phyloP scores from a whole-genome alignment of 2,888 invertebrate genomes.

The Platypus cylindrus region DNA sequence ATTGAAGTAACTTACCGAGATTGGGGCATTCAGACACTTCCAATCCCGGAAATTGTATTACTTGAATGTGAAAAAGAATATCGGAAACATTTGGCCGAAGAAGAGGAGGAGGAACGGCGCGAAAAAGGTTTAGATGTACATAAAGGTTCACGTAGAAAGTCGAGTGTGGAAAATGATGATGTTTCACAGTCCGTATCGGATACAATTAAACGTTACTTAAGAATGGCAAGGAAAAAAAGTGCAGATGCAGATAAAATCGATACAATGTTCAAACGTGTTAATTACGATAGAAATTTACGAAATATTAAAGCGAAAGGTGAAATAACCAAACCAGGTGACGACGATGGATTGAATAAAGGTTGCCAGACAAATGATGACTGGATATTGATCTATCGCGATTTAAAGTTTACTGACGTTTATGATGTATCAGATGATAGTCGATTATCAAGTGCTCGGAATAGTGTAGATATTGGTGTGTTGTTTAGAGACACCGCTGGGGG shows the following conservation, averaged over 20 bases:
- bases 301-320: conserved; percentile 71
- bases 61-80: conserved; percentile 37
- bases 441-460: conserved; percentile 41
- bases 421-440: conserved; percentile 33
- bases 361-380: conserved; percentile 68
- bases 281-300: conserved; percentile 72
- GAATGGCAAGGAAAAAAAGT: conserved; percentile 81
- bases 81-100: conserved; percentile 33
- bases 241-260: conserved; percentile 69
- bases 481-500: no score
- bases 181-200: conserved; percentile 79
- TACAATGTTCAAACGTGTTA: conserved; percentile 67
- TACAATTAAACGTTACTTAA: conserved; percentile 71
- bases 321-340: conserved; percentile 63
- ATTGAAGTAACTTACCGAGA: conserved; percentile 37
- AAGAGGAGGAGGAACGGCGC: conserved; percentile 33
- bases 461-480: conserved; percentile 39
- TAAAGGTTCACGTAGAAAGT: conserved; percentile 44
- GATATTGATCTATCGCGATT: conserved; percentile 46
- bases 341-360: conserved; percentile 63
- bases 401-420: conserved; percentile 34
- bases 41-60: conserved; percentile 44
- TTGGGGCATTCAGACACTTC: conserved; percentile 47
- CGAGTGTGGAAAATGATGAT: conserved; percentile 73
- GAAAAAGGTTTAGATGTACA: conserved; percentile 25